phyloP scores from a whole-genome alignment of 2,888 invertebrate genomes.

The Panzeria rudis region DNA sequence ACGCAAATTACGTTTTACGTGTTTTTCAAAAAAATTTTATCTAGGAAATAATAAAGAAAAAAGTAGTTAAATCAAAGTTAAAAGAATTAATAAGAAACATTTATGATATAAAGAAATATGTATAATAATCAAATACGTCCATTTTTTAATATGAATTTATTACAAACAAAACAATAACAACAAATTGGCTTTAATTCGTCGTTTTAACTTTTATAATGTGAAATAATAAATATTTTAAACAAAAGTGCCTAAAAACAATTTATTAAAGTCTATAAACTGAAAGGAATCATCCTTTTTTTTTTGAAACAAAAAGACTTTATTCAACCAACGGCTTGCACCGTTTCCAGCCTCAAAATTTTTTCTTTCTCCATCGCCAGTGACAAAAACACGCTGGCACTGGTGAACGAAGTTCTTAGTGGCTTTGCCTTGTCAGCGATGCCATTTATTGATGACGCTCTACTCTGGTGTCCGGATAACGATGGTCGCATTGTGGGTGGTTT shows the following conservation, averaged over 20 bases:
- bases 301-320: slow-evolving; percentile 59
- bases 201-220: slow-evolving; percentile 51
- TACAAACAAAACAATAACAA: slow-evolving; percentile 22
- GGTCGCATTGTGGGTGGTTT: slow-evolving; percentile 91
- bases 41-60: slow-evolving; percentile 6
- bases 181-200: slow-evolving; percentile 53
- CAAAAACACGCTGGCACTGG: slow-evolving; percentile 83
- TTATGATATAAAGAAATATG: neutral
- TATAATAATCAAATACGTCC: slow-evolving; percentile 61
- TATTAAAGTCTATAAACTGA: slow-evolving; percentile 22
- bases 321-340: slow-evolving; percentile 34
- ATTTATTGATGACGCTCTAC: slow-evolving; percentile 97
- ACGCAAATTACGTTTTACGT: slow-evolving; percentile 28
- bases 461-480: slow-evolving; percentile 97
- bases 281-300: neutral
- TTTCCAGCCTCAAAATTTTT: slow-evolving; percentile 37
- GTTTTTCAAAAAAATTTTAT: slow-evolving; percentile 38
- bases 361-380: slow-evolving; percentile 65
- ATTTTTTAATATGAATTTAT: slow-evolving; percentile 62
- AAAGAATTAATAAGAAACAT: slow-evolving; percentile 40
- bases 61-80: slow-evolving; percentile 57
- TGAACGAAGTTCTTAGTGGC: slow-evolving; percentile 83
- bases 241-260: slow-evolving; percentile 63
- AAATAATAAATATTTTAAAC: slow-evolving; percentile 27
- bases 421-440: slow-evolving; percentile 91